Evolutionary conservation across 2,888 invertebrate species (phyloP), one percentile per base, ranked within the genome.

Genomic region (Cabera pusaria): DNA sequence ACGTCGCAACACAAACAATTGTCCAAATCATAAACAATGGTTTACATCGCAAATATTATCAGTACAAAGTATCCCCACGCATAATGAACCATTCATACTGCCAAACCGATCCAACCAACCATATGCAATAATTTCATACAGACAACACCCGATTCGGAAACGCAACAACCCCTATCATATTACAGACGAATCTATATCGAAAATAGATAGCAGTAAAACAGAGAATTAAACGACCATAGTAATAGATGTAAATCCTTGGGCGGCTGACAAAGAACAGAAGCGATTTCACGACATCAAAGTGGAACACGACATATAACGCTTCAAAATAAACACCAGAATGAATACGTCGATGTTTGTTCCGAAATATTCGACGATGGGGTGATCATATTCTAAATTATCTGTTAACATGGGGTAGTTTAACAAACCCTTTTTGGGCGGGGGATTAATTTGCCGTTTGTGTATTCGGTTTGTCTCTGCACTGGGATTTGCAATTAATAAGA

Each of bases 201-300:
- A 83, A 85, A 82, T 76, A 75, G 78, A 76, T 66, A 58, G 76
- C 66, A 69, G 59, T 86, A 87, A 84, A 86, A 84, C 73, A 52
- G 71, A 82, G 75, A 84, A 73, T 85, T 70, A 80, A 81, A 77
- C 70, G 75, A 68, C 70, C 58, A 64, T 64, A 63, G 67, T 60
- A 74, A 78, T 83, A 77, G 78, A 83, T 74, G 76, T 86, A 82
- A 82, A 80, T 81, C 84, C 76, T 83, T 84, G 77, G 68, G 75
- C 66, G 64, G 61, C 75, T 85, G 87, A 86, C 84, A 80, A 81
- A 82, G 83, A 83, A 82, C 86, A 86, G 87, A 84, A 86, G 78
- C 87, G 87, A 84, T 86, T 86, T 84, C 83, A 85, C 80, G 85
- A 88, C 88, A 87, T 88, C 88, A 88, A 88, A 88, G 88, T 85